Conservation (phyloP, 2,888 invertebrate genomes). For the Pilophorus perplexus region DNA sequence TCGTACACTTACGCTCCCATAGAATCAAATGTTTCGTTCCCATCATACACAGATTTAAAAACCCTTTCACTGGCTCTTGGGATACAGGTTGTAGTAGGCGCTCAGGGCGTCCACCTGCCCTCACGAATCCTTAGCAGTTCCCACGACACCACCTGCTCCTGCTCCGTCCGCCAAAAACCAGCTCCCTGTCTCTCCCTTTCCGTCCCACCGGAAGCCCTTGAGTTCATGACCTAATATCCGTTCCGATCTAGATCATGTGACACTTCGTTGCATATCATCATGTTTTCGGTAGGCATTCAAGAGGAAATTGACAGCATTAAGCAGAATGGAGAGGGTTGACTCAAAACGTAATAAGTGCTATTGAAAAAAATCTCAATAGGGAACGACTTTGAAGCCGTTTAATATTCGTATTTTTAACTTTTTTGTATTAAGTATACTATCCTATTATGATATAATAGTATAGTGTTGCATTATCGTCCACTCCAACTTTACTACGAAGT, state of each 20-base stretch:
- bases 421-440: no score
- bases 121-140: slow-evolving; percentile 35
- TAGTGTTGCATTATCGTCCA: no score
- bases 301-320: no score
- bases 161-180: slow-evolving; percentile 1
- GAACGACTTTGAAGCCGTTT: no score
- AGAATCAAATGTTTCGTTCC: slow-evolving; percentile 11
- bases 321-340: no score
- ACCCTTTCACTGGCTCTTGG: slow-evolving; percentile 17
- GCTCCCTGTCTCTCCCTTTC: slow-evolving; percentile 1
- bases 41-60: slow-evolving; percentile 16
- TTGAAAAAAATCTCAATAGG: no score
- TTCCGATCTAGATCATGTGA: slow-evolving; percentile 13
- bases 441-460: no score
- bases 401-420: no score
- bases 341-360: no score
- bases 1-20: neutral
- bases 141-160: slow-evolving; percentile 32
- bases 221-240: slow-evolving; percentile 33
- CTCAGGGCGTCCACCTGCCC: slow-evolving; percentile 5
- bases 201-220: slow-evolving; percentile 5
- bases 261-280: slow-evolving; percentile 11
- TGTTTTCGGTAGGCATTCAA: no score
- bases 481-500: no score
- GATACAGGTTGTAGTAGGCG: slow-evolving; percentile 21